phyloP scores from a whole-genome alignment of 2,797 vertebrate genomes.

The Macropus fuliginosus region DNA sequence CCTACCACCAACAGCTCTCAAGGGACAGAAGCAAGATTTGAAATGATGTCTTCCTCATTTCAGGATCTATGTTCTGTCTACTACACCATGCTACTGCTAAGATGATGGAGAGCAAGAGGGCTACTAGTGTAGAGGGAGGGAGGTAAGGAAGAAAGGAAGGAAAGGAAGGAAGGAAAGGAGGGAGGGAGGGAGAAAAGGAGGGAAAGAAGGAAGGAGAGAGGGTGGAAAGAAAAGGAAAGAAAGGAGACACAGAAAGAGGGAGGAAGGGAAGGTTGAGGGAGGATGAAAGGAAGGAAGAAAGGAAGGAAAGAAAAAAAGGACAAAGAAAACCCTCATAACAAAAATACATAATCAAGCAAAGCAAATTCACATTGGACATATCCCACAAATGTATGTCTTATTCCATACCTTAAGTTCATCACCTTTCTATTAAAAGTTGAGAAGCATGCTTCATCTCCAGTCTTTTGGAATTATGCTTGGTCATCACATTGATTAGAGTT shows the following conservation, averaged over 20 bases:
- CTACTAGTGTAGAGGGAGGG: slow-evolving; percentile 28
- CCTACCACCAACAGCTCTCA: not conserved
- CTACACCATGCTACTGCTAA: not conserved
- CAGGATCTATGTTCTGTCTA: not conserved
- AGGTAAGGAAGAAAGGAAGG: not conserved
- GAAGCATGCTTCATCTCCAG: not conserved
- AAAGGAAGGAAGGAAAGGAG: not conserved
- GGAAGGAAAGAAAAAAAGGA: not conserved
- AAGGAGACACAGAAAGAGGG: not conserved
- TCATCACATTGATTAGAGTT: not conserved
- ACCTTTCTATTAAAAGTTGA: not conserved
- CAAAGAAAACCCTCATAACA: not conserved
- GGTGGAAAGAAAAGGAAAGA: not conserved
- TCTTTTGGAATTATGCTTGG: not conserved
- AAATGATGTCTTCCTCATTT: not conserved
- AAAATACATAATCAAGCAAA: not conserved
- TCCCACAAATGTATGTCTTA: not conserved
- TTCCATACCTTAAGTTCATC: not conserved
- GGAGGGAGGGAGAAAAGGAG: not conserved
- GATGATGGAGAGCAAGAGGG: slow-evolving; percentile 15
- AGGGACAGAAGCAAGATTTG: not conserved
- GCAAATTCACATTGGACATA: not conserved
- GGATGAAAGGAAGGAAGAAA: not conserved
- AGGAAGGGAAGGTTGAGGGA: no score
- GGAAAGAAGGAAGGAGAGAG: no score